phyloP scores from a whole-genome alignment of 1,140 invertebrate genomes.

The Palaemon carinicauda region DNA sequence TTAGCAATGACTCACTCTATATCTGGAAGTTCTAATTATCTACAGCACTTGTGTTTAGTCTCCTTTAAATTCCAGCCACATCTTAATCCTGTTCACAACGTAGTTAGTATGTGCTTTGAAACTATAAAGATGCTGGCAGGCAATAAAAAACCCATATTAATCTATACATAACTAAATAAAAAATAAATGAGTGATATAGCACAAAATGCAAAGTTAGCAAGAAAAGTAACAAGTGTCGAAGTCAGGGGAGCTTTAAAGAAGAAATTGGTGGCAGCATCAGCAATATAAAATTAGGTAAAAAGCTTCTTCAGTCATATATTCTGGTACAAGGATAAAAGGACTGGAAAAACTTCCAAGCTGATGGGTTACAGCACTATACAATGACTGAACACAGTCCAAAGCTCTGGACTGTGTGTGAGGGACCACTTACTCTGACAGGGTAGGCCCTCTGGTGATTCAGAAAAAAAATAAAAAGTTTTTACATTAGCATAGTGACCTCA shows the following conservation, averaged over 20 bases:
- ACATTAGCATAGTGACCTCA: constrained; percentile 15
- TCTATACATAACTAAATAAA: too few relatives aligned
- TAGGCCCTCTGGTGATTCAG: constrained; percentile 16
- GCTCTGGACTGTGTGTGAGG: neutral
- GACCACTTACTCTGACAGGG: constrained; percentile 21
- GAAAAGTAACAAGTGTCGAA: neutral
- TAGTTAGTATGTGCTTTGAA: too few relatives aligned
- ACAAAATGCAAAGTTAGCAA: constrained; percentile 7
- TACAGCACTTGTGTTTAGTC: too few relatives aligned
- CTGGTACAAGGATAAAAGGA: constrained; percentile 98
- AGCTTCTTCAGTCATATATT: constrained; percentile 95
- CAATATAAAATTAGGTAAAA: neutral
- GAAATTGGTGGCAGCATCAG: neutral
- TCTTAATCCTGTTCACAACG: too few relatives aligned
- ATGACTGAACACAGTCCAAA: too few relatives aligned
- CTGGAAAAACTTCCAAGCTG: constrained; percentile 87
- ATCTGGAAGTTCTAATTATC: too few relatives aligned
- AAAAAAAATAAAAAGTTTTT: constrained; percentile 15
- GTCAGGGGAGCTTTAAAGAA: too few relatives aligned
- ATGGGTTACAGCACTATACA: constrained; percentile 10
- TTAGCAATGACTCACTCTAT: too few relatives aligned
- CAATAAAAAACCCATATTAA: too few relatives aligned
- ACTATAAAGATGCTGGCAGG: too few relatives aligned
- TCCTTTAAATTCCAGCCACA: too few relatives aligned
- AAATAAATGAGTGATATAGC: neutral